Percentiles rank a stretch among this genome's conserved stretches.
These are phyloP conservation scores for Gasterosteus aculeatus DNA, from an alignment of 2,113 vertebrate species.

Conservation along the genomic window DNA sequence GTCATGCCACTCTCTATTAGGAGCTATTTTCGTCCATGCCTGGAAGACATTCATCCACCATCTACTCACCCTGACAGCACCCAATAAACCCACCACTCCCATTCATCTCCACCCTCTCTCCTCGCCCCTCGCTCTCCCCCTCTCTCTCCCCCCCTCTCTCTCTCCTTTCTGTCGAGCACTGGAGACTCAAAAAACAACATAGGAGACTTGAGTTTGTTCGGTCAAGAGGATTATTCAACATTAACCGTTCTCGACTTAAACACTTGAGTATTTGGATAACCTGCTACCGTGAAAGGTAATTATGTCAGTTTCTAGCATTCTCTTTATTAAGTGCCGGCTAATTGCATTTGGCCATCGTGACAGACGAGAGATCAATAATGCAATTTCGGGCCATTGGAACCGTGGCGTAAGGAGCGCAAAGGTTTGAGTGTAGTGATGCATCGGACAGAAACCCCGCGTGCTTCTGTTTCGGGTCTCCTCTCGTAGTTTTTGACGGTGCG, in stretches of 20 bases:
- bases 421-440: conserved; percentile 34
- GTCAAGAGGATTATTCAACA: conserved; percentile 40
- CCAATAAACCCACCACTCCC: conserved; percentile 80
- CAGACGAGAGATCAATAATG: conserved; percentile 57
- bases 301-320: background rate
- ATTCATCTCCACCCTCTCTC: conserved; percentile 66
- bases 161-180: conserved; percentile 69
- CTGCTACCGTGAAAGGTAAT: conserved; percentile 48
- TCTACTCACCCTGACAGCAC: conserved; percentile 76
- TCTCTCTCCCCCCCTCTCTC: conserved; percentile 25
- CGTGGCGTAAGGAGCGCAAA: conserved; percentile 41
- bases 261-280: conserved; percentile 22
- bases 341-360: conserved; percentile 34
- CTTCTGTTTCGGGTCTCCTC: conserved; percentile 7
- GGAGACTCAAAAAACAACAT: conserved; percentile 79
- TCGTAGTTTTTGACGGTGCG: background rate
- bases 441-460: background rate
- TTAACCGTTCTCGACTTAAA: conserved; percentile 21
- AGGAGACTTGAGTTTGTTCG: conserved; percentile 50
- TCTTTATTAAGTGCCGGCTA: conserved; percentile 8
- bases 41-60: conserved; percentile 77
- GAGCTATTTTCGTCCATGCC: conserved; percentile 76
- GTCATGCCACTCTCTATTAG: conserved; percentile 79
- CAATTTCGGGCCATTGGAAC: conserved; percentile 32
- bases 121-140: background rate